A percentile compares a stretch with the other conserved stretches of the same genome.
phyloP scores from a whole-genome alignment of 1,140 invertebrate genomes.

The Ditylenchus dipsaci region DNA sequence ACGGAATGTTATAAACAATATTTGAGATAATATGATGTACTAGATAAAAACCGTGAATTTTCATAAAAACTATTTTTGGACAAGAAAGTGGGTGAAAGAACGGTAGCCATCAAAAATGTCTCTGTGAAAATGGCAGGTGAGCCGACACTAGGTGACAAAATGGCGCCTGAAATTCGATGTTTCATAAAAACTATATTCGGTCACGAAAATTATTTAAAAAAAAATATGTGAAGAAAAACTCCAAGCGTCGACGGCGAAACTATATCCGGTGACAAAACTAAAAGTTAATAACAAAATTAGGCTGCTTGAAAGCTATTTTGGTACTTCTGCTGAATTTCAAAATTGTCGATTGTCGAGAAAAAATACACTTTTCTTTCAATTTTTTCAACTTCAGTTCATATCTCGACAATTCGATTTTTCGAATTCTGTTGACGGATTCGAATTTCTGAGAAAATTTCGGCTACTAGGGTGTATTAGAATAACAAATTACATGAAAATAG shows the following conservation, averaged over 20 bases:
- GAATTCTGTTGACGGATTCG: too few relatives aligned
- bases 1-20: background rate
- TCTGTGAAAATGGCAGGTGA: constrained; percentile 40
- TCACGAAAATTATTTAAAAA: too few relatives aligned
- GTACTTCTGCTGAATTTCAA: too few relatives aligned
- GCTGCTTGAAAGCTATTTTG: background rate
- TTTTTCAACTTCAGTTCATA: too few relatives aligned
- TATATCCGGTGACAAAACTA: constrained; percentile 36
- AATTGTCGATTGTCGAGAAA: too few relatives aligned
- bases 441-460: too few relatives aligned
- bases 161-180: constrained; percentile 16
- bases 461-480: too few relatives aligned
- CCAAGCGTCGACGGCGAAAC: constrained; percentile 17
- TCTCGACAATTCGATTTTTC: too few relatives aligned
- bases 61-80: too few relatives aligned
- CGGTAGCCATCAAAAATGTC: constrained; percentile 24
- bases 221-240: background rate
- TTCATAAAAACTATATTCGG: constrained; percentile 11
- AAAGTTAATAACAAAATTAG: constrained; percentile 3
- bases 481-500: too few relatives aligned
- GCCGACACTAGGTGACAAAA: constrained; percentile 28
- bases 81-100: background rate
- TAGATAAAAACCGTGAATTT: too few relatives aligned
- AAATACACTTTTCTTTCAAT: too few relatives aligned
- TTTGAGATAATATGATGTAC: background rate